Conservation (phyloP, 1,140 invertebrate species). For the Charaxes varanes region DNA sequence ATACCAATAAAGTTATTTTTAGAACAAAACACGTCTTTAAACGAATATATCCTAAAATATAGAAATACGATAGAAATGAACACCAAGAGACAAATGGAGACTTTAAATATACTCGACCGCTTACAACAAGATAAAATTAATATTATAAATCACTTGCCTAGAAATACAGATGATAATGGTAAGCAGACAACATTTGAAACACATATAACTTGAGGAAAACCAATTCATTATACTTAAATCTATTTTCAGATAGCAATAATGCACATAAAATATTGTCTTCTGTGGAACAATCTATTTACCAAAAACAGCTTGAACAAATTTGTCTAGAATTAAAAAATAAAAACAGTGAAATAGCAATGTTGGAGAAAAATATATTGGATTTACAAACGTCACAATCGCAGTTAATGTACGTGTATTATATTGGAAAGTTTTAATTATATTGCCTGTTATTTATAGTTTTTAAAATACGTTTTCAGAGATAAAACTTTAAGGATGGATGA, state of each 20-base stretch:
- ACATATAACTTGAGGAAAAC: background rate
- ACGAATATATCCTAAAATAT: slow-evolving; percentile 48
- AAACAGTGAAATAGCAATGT: slow-evolving; percentile 31
- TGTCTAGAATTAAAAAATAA: slow-evolving; percentile 33
- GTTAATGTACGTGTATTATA: slow-evolving; percentile 31
- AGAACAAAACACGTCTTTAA: slow-evolving; percentile 51
- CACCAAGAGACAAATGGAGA: slow-evolving; percentile 20
- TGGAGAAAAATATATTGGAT: slow-evolving; percentile 29
- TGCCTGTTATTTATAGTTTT: no score
- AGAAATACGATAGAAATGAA: slow-evolving; percentile 36
- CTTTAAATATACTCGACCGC: slow-evolving; percentile 24
- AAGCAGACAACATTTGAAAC: background rate
- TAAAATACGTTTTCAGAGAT: slow-evolving; percentile 35
- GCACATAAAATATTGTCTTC: slow-evolving; percentile 16
- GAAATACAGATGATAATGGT: slow-evolving; percentile 2
- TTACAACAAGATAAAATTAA: slow-evolving; percentile 37
- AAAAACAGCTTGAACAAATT: slow-evolving; percentile 39
- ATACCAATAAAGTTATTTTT: slow-evolving; percentile 56
- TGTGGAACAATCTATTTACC: slow-evolving; percentile 26
- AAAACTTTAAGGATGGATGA: slow-evolving; percentile 24
- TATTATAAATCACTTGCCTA: slow-evolving; percentile 24
- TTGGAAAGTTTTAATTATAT: slow-evolving; percentile 2
- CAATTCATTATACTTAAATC: no score
- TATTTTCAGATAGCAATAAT: slow-evolving; percentile 2
- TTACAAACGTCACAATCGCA: slow-evolving; percentile 37